phyloP scores from a whole-genome alignment of 2,888 invertebrate genomes.

The Caenorhabditis becei region DNA sequence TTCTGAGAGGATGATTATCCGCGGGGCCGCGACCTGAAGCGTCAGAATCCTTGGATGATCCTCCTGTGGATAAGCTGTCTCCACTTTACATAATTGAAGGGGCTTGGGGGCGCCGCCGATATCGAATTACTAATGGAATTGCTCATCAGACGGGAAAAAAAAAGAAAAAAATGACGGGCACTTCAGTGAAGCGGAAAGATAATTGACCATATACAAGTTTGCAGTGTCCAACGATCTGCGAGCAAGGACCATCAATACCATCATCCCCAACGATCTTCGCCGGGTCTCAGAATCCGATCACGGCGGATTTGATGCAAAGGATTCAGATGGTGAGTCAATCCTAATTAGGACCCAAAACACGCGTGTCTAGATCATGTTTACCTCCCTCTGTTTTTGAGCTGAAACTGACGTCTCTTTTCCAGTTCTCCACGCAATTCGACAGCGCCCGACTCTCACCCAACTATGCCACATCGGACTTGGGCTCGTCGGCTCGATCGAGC shows the following conservation, averaged over 20 bases:
- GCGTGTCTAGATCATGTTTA: conserved; percentile 1
- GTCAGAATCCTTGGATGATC: not conserved
- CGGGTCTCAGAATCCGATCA: conserved; percentile 47
- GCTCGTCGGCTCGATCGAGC: conserved; percentile 77
- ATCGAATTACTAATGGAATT: conserved; percentile 27
- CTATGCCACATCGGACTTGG: conserved; percentile 81
- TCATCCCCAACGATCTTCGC: conserved; percentile 72
- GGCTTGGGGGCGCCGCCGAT: too few species aligned
- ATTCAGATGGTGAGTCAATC: conserved; percentile 75
- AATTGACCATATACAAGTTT: conserved; percentile 29
- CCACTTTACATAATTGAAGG: conserved; percentile 8
- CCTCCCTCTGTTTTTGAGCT: not conserved
- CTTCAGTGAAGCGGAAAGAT: conserved; percentile 1
- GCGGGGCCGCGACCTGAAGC: not conserved
- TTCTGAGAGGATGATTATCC: not conserved
- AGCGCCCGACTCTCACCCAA: conserved; percentile 72
- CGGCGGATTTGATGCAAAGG: conserved; percentile 78
- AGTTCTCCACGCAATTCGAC: conserved; percentile 57
- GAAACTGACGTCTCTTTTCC: conserved; percentile 17
- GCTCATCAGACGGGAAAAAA: conserved; percentile 20
- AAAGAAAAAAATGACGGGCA: not conserved
- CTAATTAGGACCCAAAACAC: not conserved
- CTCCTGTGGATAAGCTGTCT: not conserved
- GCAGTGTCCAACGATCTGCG: conserved; percentile 80
- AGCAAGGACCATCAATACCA: conserved; percentile 80